A percentile compares a stretch with the other conserved stretches of the same genome.
phyloP scores from a whole-genome alignment of 2,888 invertebrate species.

The Drosophila nr. perissopoda region DNA sequence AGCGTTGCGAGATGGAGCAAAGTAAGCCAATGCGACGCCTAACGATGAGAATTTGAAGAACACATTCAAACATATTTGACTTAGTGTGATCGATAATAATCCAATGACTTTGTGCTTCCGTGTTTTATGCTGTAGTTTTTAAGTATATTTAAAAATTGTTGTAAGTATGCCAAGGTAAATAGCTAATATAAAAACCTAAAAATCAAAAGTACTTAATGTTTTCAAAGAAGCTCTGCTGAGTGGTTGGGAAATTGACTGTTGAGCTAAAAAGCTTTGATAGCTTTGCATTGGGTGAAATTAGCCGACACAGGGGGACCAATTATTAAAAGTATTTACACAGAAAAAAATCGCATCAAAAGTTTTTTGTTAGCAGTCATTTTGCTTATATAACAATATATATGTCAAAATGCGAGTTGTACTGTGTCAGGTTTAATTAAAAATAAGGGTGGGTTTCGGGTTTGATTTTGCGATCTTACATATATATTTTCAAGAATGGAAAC shows the following conservation, averaged over 20 bases:
- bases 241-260: not conserved
- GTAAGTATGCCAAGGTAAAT: slow-evolving; percentile 58
- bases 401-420: not conserved
- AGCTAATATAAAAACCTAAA: slow-evolving; percentile 39
- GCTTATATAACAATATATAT: not conserved
- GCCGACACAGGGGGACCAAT: not conserved
- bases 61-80: not conserved
- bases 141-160: slow-evolving; percentile 19
- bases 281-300: not conserved
- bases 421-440: not conserved
- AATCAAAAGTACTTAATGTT: slow-evolving; percentile 5
- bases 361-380: slow-evolving; percentile 15
- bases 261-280: not conserved
- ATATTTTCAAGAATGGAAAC: not conserved
- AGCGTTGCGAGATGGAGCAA: slow-evolving; percentile 51
- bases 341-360: not conserved
- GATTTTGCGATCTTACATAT: not conserved
- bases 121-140: slow-evolving; percentile 48
- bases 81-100: slow-evolving; percentile 32
- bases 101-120: slow-evolving; percentile 53
- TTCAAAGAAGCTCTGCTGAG: slow-evolving; percentile 17
- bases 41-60: slow-evolving; percentile 46
- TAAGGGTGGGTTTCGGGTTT: not conserved
- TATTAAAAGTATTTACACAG: not conserved
- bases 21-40: slow-evolving; percentile 49